These are phyloP conservation scores for Leptoclinus maculatus DNA, from an alignment of 2,797 vertebrate genomes.

Conservation along the genomic window DNA sequence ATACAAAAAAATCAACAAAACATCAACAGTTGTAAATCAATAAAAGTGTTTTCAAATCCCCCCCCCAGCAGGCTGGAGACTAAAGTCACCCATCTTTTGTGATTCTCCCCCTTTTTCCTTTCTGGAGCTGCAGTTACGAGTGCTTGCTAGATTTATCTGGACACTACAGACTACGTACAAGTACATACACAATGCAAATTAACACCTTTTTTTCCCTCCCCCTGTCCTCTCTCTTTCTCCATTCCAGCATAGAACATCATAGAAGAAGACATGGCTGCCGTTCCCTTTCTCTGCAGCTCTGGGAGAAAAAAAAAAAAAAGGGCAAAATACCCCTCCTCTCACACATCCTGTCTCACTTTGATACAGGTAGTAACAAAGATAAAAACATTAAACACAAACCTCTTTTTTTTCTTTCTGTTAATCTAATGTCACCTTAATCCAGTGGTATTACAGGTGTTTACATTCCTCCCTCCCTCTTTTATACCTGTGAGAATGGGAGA, in stretches of 20 bases:
- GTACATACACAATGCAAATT: slow-evolving; percentile 72
- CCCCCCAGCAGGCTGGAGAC: slow-evolving; percentile 41
- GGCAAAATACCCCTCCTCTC: slow-evolving; percentile 38
- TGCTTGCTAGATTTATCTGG: slow-evolving; percentile 70
- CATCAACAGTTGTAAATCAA: slow-evolving; percentile 62
- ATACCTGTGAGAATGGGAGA: slow-evolving; percentile 69
- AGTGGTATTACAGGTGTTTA: slow-evolving; percentile 62
- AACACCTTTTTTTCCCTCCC: slow-evolving; percentile 25
- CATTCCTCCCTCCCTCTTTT: slow-evolving; percentile 66
- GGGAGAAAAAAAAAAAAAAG: slow-evolving; percentile 46
- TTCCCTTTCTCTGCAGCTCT: slow-evolving; percentile 55
- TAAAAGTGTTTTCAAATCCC: slow-evolving; percentile 60
- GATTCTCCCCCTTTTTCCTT: slow-evolving; percentile 28
- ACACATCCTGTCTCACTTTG: slow-evolving; percentile 58
- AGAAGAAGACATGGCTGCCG: slow-evolving; percentile 75
- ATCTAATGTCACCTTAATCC: slow-evolving; percentile 45
- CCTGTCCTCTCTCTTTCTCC: slow-evolving; percentile 76
- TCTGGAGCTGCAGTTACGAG: slow-evolving; percentile 41
- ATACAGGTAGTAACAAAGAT: slow-evolving; percentile 68
- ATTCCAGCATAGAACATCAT: slow-evolving; percentile 83
- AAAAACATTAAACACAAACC: slow-evolving; percentile 71
- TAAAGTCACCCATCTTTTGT: slow-evolving; percentile 40
- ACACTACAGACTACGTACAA: slow-evolving; percentile 71
- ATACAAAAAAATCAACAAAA: slow-evolving; percentile 72
- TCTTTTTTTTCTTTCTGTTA: slow-evolving; percentile 25